Percentiles rank a stretch among this genome's conserved stretches.
Evolutionary conservation across 2,113 vertebrate genomes (phyloP).

Genomic region (Pygoscelis antarcticus): DNA sequence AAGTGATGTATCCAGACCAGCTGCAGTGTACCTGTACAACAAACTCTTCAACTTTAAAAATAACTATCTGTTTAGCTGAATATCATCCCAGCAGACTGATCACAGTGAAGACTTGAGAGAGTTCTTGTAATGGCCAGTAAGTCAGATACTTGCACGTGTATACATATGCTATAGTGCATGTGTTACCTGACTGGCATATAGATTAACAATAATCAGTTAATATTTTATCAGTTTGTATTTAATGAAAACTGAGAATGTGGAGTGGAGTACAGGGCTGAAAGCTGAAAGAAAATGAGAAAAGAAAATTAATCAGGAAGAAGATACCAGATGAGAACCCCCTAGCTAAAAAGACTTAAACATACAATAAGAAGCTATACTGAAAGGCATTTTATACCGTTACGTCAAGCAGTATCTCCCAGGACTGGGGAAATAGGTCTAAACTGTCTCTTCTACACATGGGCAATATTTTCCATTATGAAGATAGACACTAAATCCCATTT

Average conservation of each 20-base stretch:
- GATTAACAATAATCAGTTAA: constrained; percentile 13
- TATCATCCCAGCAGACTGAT: not conserved
- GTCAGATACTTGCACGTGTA: not conserved
- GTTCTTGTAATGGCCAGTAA: not conserved
- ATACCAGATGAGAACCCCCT: not conserved
- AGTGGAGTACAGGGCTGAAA: not conserved
- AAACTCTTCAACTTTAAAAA: constrained; percentile 16
- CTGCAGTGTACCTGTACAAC: not conserved
- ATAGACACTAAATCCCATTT: constrained; percentile 41
- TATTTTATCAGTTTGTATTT: constrained; percentile 29
- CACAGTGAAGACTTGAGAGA: not conserved
- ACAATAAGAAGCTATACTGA: constrained; percentile 5
- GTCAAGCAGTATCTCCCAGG: not conserved
- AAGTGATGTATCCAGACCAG: not conserved
- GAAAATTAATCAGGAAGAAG: constrained; percentile 21
- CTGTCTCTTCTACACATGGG: not conserved
- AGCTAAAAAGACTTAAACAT: constrained; percentile 6
- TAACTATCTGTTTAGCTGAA: not conserved
- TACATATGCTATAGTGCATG: not conserved
- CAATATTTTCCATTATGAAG: constrained; percentile 53
- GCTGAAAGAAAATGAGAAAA: constrained; percentile 28
- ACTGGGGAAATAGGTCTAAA: constrained; percentile 21
- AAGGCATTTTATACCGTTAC: not conserved
- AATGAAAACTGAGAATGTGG: constrained; percentile 16
- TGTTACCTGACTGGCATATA: not conserved